These are phyloP conservation scores for Euzophera pinguis DNA, from an alignment of 2,888 invertebrate species.

Conservation along the genomic window DNA sequence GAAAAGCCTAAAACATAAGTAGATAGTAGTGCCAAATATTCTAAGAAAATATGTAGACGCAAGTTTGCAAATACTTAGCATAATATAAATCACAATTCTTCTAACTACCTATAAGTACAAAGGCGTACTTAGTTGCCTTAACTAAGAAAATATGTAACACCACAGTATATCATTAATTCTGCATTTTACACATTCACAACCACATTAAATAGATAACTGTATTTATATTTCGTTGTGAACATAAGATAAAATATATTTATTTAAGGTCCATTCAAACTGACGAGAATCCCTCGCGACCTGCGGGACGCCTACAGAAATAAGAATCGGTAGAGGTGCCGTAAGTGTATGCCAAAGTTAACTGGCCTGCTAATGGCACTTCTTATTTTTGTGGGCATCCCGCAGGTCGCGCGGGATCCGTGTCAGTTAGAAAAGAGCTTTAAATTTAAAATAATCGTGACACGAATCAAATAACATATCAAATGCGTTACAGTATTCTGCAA, in stretches of 20 bases:
- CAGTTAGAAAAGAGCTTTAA: no score
- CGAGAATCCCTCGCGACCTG: no score
- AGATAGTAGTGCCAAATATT: conserved; percentile 27
- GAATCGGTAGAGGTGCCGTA: no score
- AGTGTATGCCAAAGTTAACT: no score
- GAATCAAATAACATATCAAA: no score
- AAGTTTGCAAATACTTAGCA: conserved; percentile 39
- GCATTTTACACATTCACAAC: conserved; percentile 54
- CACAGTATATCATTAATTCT: conserved; percentile 30
- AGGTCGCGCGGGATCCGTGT: no score
- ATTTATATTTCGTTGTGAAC: conserved; percentile 47
- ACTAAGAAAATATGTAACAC: conserved; percentile 37
- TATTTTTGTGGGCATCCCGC: no score
- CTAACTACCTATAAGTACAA: conserved; percentile 52
- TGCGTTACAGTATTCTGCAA: no score
- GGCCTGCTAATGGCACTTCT: no score
- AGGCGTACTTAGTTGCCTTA: conserved; percentile 38
- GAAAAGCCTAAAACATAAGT: conserved; percentile 27
- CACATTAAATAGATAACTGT: conserved; percentile 38
- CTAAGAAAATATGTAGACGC: conserved; percentile 34
- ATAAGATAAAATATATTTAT: conserved; percentile 29
- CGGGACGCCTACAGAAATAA: no score
- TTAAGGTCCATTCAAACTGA: no score
- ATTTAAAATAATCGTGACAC: not conserved
- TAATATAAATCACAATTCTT: conserved; percentile 43